Evolutionary conservation across 1,140 invertebrate genomes (phyloP).

Genomic region (Pachypeltis micranthus): DNA sequence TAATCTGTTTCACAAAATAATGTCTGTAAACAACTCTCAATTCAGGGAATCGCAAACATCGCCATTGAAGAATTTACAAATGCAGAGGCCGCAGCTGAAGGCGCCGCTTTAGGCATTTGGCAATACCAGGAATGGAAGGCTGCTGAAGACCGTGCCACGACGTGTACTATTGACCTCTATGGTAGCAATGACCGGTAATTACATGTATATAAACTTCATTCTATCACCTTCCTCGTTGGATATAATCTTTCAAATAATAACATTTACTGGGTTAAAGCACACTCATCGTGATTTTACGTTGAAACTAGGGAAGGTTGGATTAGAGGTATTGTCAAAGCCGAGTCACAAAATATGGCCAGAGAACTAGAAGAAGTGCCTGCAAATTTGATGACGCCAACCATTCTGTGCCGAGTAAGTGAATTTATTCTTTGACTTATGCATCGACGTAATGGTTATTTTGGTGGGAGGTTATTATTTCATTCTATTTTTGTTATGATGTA

Average conservation of each 20-base stretch:
- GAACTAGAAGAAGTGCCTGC: conserved; percentile 67
- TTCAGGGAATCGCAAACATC: conserved; percentile 36
- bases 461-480: conserved; percentile 23
- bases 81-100: conserved; percentile 63
- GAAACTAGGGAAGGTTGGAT: conserved; percentile 47
- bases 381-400: conserved; percentile 70
- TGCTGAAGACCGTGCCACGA: conserved; percentile 37
- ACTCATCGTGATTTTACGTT: background rate
- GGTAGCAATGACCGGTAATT: conserved; percentile 42
- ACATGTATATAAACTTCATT: too few species aligned
- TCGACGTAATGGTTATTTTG: conserved; percentile 72
- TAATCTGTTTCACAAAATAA: too few species aligned
- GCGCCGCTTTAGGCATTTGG: conserved; percentile 47
- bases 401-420: conserved; percentile 32
- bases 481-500: too few species aligned
- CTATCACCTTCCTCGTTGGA: too few species aligned
- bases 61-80: conserved; percentile 55
- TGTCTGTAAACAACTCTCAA: background rate
- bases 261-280: too few species aligned
- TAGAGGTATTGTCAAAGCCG: conserved; percentile 55
- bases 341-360: conserved; percentile 74
- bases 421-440: conserved; percentile 37
- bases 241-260: too few species aligned
- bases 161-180: conserved; percentile 25
- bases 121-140: conserved; percentile 54